These are phyloP conservation scores for Cacoxenus indagator DNA, from an alignment of 2,888 invertebrate genomes.

Conservation along the genomic window DNA sequence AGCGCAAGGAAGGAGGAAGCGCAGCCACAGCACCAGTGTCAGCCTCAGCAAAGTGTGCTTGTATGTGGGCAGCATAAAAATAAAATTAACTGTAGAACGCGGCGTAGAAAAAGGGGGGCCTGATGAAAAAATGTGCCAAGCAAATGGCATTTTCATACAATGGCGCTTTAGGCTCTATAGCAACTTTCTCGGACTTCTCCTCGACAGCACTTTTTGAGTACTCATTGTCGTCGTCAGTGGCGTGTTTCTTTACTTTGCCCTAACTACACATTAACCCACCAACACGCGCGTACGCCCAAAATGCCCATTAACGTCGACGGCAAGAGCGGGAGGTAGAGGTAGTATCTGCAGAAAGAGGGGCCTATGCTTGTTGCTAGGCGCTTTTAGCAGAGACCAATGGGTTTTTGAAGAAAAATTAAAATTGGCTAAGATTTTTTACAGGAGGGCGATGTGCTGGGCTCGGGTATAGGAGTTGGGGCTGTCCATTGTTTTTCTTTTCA, in stretches of 20 bases:
- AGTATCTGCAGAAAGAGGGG: constrained; percentile 21
- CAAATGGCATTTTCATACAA: constrained; percentile 43
- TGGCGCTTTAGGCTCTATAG: constrained; percentile 20
- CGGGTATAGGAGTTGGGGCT: constrained; percentile 7
- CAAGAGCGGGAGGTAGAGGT: constrained; percentile 45
- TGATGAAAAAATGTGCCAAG: constrained; percentile 15
- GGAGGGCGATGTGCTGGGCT: background rate
- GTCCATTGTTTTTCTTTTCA: constrained; percentile 66
- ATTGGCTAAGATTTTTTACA: constrained; percentile 68
- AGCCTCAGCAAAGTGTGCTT: constrained; percentile 7
- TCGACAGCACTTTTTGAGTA: constrained; percentile 13
- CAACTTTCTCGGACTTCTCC: constrained; percentile 8
- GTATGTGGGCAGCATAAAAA: background rate
- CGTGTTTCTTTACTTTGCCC: constrained; percentile 48
- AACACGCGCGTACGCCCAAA: constrained; percentile 36
- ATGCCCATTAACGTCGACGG: constrained; percentile 44
- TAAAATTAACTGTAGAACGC: background rate
- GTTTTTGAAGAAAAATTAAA: constrained; percentile 63
- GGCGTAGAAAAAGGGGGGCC: background rate
- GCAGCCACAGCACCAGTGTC: constrained; percentile 40
- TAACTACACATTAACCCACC: constrained; percentile 63
- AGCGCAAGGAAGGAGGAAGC: too few species aligned
- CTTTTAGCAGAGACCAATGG: constrained; percentile 1
- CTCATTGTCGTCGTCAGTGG: background rate
- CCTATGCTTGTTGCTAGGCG: constrained; percentile 10